phyloP scores from a whole-genome alignment of 2,888 invertebrate species.

The Ophonus ardosiacus region DNA sequence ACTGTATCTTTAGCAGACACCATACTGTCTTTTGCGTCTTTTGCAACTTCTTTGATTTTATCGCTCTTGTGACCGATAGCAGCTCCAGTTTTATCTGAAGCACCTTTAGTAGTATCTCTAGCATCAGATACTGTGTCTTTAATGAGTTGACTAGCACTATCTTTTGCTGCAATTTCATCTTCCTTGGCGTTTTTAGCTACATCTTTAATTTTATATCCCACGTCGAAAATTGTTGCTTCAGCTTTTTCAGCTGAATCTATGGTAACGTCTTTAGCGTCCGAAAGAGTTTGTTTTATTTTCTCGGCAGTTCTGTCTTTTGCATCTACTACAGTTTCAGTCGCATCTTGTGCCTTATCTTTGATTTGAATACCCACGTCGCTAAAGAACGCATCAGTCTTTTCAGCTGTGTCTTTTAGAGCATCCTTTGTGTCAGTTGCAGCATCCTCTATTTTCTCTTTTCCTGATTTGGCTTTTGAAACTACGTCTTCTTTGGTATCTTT shows the following conservation, averaged over 20 bases:
- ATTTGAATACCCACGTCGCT: constrained; percentile 50
- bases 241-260: constrained; percentile 77
- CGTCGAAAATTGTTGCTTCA: constrained; percentile 66
- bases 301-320: constrained; percentile 9
- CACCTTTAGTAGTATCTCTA: neutral
- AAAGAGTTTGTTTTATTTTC: constrained; percentile 15
- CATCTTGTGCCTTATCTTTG: constrained; percentile 28
- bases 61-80: neutral
- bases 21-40: neutral
- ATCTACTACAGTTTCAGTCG: constrained; percentile 13
- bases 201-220: constrained; percentile 67
- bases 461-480: constrained; percentile 74
- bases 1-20: neutral
- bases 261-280: constrained; percentile 74
- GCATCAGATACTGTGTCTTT: neutral
- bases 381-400: constrained; percentile 59
- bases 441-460: constrained; percentile 65
- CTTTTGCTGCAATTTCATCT: constrained; percentile 52
- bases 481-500: constrained; percentile 46
- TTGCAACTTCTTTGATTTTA: constrained; percentile 1
- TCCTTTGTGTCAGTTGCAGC: constrained; percentile 65
- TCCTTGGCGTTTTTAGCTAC: neutral
- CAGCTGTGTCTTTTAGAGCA: constrained; percentile 13
- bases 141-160: neutral
- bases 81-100: constrained; percentile 23